Evolutionary conservation across 1,140 invertebrate genomes (phyloP).

Genomic region (Lepidurus packardi): DNA sequence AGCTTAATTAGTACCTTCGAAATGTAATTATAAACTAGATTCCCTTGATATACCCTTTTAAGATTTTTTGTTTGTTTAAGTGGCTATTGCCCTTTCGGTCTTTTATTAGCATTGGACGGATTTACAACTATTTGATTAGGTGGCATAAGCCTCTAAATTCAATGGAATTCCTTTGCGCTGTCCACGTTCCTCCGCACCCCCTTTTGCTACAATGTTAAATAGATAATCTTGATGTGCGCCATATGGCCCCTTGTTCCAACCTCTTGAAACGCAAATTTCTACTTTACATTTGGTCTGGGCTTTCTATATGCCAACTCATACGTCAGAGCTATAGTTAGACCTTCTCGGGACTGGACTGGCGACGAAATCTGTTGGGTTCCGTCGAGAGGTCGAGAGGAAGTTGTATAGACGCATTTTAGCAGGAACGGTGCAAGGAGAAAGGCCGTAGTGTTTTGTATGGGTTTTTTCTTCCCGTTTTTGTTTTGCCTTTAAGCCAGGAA

Average conservation of each 20-base stretch:
- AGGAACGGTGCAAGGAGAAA: neutral
- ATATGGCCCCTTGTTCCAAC: neutral
- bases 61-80: too few species aligned
- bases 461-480: neutral
- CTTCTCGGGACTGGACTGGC: neutral
- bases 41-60: too few species aligned
- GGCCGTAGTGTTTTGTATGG: neutral
- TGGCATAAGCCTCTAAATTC: neutral
- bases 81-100: too few species aligned
- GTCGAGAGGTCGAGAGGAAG: neutral
- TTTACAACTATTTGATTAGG: too few species aligned
- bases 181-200: neutral
- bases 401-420: neutral
- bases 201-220: conserved; percentile 3
- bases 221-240: conserved; percentile 14
- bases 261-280: neutral
- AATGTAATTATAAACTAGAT: too few species aligned
- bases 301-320: neutral
- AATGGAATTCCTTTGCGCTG: neutral
- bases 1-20: too few species aligned
- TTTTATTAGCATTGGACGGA: too few species aligned
- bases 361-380: neutral
- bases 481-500: neutral
- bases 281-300: neutral
- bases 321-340: conserved; percentile 21